Conservation (phyloP, 2,113 vertebrate species). For the Eulacestoma nigropectus region DNA sequence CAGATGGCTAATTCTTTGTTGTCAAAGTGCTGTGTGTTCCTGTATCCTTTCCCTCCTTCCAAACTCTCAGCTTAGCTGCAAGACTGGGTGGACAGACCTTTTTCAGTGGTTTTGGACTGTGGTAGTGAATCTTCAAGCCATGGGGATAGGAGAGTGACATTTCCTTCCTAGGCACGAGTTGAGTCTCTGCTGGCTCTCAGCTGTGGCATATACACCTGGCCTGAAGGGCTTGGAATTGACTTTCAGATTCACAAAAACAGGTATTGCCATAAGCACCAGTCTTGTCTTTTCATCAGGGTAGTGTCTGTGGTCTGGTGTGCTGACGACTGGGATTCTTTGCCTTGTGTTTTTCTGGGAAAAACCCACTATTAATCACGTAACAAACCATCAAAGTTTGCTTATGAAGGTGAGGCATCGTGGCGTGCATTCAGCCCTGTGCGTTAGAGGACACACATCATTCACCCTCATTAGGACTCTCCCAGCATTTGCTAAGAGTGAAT, state of each 20-base stretch:
- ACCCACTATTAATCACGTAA: accelerated
- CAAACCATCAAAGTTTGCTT: not conserved
- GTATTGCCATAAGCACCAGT: not conserved
- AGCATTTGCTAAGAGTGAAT: not conserved
- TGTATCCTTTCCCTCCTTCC: not conserved
- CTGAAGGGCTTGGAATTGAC: not conserved
- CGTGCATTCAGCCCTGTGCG: not conserved
- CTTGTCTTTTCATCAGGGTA: not conserved
- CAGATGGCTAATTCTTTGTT: not conserved
- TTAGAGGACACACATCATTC: not conserved
- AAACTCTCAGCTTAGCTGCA: not conserved
- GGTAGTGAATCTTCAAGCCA: not conserved
- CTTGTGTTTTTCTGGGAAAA: not conserved
- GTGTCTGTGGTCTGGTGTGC: not conserved
- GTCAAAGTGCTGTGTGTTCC: not conserved
- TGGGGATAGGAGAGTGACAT: not conserved
- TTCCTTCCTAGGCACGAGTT: accelerated
- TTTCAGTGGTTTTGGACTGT: not conserved
- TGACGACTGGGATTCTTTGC: not conserved
- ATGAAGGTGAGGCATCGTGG: not conserved
- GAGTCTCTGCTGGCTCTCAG: not conserved
- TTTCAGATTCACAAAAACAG: not conserved
- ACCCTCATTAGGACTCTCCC: not conserved
- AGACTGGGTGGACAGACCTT: not conserved
- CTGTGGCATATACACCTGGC: too few relatives aligned